These are phyloP conservation scores for Ascidia mentula DNA, from an alignment of 23 tunicate species.

Conservation along the genomic window DNA sequence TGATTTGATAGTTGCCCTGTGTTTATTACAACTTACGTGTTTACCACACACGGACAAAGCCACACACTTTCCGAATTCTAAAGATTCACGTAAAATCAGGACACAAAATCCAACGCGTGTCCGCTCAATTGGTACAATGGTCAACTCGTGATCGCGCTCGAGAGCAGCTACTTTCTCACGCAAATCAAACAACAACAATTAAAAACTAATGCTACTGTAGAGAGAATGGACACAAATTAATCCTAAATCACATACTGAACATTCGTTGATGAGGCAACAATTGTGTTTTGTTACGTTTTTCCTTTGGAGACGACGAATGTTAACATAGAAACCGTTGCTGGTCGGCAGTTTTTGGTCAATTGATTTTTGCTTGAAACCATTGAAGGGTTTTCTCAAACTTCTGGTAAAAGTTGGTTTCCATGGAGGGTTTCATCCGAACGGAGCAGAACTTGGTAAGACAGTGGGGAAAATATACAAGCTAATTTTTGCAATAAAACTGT, in stretches of 20 bases:
- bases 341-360: neutral
- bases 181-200: neutral
- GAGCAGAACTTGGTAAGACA: constrained; percentile 3
- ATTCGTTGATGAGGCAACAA: neutral
- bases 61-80: no score
- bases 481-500: neutral
- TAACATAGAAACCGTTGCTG: neutral
- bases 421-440: neutral
- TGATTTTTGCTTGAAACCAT: neutral
- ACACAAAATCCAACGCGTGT: neutral
- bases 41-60: no score
- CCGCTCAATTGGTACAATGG: neutral
- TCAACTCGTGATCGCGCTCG: no score
- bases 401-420: no score
- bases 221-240: neutral
- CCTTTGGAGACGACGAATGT: neutral
- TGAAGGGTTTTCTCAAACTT: no score
- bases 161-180: no score
- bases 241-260: neutral
- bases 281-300: neutral
- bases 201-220: neutral
- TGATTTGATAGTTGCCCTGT: no score
- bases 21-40: no score
- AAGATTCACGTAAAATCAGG: no score
- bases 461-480: neutral